Evolutionary conservation across 2,113 vertebrate species (phyloP).

Genomic region (Corynorhinus townsendii): DNA sequence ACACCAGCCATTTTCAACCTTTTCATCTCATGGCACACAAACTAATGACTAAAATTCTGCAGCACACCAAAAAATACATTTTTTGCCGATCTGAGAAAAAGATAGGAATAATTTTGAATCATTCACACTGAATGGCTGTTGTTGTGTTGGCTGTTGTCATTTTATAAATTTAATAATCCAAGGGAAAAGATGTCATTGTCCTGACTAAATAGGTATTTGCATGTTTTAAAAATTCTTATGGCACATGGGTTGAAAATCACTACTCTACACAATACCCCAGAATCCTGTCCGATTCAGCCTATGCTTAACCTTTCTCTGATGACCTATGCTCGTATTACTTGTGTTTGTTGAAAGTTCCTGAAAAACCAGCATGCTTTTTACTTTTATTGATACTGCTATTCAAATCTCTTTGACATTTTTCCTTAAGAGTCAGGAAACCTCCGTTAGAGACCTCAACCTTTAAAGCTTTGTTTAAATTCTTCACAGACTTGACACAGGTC

Average conservation of each 20-base stretch:
- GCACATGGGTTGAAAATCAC: not conserved
- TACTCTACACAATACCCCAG: not conserved
- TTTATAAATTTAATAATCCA: not conserved
- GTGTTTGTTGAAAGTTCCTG: not conserved
- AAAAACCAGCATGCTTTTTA: not conserved
- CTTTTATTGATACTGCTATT: not conserved
- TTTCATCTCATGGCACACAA: not conserved
- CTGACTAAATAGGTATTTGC: not conserved
- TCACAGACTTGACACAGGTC: not conserved
- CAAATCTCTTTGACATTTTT: constrained; percentile 3
- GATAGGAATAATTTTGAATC: not conserved
- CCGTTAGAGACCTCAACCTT: not conserved
- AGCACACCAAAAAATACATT: not conserved
- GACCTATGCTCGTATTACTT: not conserved
- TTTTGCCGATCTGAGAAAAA: not conserved
- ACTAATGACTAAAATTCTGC: not conserved
- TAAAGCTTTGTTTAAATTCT: constrained; percentile 17
- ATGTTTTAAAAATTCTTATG: not conserved
- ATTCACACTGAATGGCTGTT: not conserved
- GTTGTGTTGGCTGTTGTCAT: not conserved
- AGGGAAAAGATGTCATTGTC: not conserved
- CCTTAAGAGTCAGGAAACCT: not conserved
- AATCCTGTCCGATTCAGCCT: not conserved
- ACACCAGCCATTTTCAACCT: not conserved
- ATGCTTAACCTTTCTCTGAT: not conserved